Evolutionary conservation across 2,888 invertebrate genomes (phyloP), one percentile per base, ranked within the genome.

Genomic region (Patella caerulea): DNA sequence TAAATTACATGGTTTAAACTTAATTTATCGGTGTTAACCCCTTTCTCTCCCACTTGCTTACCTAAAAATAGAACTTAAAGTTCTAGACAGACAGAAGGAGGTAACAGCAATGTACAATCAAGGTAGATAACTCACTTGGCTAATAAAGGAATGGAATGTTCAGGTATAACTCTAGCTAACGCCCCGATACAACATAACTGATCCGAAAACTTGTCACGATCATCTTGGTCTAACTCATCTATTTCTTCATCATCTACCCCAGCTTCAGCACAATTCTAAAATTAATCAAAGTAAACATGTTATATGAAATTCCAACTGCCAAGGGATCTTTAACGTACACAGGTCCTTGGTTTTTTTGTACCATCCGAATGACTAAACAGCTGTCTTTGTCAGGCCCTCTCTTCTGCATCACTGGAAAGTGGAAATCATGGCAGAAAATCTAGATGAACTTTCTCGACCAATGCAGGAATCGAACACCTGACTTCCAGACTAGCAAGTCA

Each of bases 101-200:
- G 14, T n/a, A 65, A 65, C 9, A 7, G 24, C 12, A 19, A 24
- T 12, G 11, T n/a, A 71, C 7, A 12, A 52, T 11, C 54, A 29
- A 17, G 14, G 59, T 54, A 24, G 15, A 55, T 24, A 70, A 17
- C 88, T 86, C 84, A 93, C 92, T 87, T 92, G 24, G 89, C 84
- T 65, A 96, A 91, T 71, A 96, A 91, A 52, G 89, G 87, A 72
- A 91, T 81, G 72, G 86, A 86, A 73, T 89, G 90, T 70, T 88
- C 87, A 14, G 89, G 83, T n/a, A 89, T 85, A 34, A 89, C 89
- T 78, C 93, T 90, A 5, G 93, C 93, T 81, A 94, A 90, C 59
- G 92, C 88, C 53, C 94, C 97, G 71, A 97, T 95, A 0, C 95
- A 94, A 88, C 95, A 94, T 73, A 97, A 92, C 83, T 96, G 95